Evolutionary conservation across 2,888 invertebrate genomes (phyloP).

Genomic region (Oeneis ivallda): DNA sequence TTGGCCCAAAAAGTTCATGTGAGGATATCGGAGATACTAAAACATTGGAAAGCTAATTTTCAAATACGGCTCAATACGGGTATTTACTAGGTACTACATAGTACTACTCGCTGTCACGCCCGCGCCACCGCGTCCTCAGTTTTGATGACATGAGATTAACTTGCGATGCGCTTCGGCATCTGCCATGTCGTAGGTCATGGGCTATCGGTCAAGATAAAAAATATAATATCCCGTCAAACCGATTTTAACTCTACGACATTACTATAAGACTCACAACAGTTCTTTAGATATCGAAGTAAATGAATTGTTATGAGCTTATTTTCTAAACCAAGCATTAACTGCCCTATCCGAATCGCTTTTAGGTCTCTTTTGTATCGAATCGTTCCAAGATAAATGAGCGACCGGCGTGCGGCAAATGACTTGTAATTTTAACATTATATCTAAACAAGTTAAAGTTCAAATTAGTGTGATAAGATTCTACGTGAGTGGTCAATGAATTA

Average conservation of each 20-base stretch:
- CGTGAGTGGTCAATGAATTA: slow-evolving; percentile 38
- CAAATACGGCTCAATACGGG: slow-evolving; percentile 1
- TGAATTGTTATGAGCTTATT: slow-evolving; percentile 6
- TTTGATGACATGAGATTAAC: slow-evolving; percentile 34
- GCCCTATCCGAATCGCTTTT: not conserved
- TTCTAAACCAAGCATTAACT: slow-evolving; percentile 3
- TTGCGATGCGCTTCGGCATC: slow-evolving; percentile 33
- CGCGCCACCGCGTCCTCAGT: slow-evolving; percentile 23
- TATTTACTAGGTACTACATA: not conserved
- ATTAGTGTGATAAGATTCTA: slow-evolving; percentile 34
- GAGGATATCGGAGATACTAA: too few relatives aligned
- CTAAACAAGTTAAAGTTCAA: slow-evolving; percentile 34
- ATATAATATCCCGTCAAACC: not conserved
- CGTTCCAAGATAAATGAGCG: slow-evolving; percentile 6
- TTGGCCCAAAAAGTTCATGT: too few relatives aligned
- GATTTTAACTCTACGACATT: slow-evolving; percentile 1
- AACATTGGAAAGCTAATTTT: too few relatives aligned
- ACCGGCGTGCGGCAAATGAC: slow-evolving; percentile 26
- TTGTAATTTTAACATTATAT: slow-evolving; percentile 29
- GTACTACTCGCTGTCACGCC: not conserved
- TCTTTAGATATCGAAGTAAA: slow-evolving; percentile 1
- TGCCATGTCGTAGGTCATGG: slow-evolving; percentile 41
- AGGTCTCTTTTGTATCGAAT: slow-evolving; percentile 10
- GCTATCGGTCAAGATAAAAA: slow-evolving; percentile 39
- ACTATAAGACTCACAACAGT: slow-evolving; percentile 1